Conservation (phyloP, 2,797 vertebrate species). For the Acrocephalus scirpaceus region DNA sequence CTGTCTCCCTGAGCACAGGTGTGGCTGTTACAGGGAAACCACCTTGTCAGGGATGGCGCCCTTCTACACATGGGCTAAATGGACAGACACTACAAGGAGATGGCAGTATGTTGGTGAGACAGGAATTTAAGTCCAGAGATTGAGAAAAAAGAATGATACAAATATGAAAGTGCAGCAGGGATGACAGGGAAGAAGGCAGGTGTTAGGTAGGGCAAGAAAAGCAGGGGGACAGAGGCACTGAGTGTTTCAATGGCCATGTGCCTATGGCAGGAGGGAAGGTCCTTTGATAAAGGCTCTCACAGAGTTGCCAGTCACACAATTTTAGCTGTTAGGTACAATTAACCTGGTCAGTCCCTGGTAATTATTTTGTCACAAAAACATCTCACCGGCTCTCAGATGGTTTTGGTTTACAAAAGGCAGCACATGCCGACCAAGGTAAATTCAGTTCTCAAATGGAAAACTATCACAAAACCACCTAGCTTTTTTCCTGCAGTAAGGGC, state of each 20-base stretch:
- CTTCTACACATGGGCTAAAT: neutral
- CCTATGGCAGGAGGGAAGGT: neutral
- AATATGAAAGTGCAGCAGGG: neutral
- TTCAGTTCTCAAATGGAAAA: neutral
- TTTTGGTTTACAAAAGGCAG: neutral
- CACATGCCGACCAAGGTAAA: neutral
- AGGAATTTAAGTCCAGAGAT: neutral
- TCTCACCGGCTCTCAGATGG: neutral
- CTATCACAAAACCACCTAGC: neutral
- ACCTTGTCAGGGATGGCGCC: neutral
- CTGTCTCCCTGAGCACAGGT: neutral
- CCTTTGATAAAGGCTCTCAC: neutral
- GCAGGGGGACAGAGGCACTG: neutral
- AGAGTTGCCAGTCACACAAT: neutral
- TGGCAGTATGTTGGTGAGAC: neutral
- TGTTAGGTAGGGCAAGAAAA: neutral
- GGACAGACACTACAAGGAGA: neutral
- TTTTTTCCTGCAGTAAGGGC: accelerated
- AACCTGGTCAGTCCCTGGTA: neutral
- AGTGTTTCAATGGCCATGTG: neutral
- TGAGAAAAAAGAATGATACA: neutral
- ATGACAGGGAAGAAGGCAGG: neutral
- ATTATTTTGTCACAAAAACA: neutral
- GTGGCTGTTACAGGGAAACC: neutral
- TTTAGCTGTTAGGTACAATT: neutral